Conservation (phyloP, 2,888 invertebrate species). For the Cephalotes varians region DNA sequence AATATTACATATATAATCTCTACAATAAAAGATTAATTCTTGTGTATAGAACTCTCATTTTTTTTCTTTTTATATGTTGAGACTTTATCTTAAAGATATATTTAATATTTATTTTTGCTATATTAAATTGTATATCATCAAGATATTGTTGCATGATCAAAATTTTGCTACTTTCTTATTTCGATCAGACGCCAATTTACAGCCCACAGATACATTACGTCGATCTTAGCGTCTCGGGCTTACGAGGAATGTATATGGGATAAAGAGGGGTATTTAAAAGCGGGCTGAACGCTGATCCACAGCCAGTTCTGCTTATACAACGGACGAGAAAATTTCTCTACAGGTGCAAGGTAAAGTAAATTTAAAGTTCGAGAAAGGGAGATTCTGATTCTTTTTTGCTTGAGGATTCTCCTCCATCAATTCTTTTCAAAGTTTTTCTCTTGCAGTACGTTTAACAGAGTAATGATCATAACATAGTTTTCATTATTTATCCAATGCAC, state of each 20-base stretch:
- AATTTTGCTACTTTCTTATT: background rate
- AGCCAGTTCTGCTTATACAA: conserved; percentile 73
- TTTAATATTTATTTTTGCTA: background rate
- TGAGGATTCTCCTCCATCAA: background rate
- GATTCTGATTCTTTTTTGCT: background rate
- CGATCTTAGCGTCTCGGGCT: background rate
- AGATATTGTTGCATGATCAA: background rate
- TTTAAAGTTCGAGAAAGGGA: conserved; percentile 37
- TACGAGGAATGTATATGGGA: conserved; percentile 9
- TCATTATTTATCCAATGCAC: background rate
- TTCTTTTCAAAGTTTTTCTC: background rate
- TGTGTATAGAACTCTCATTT: background rate
- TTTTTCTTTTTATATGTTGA: background rate
- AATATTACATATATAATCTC: no score
- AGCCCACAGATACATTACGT: background rate
- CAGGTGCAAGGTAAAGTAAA: conserved; percentile 71
- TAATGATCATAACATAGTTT: background rate
- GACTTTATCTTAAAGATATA: background rate
- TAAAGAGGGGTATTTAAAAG: conserved; percentile 76
- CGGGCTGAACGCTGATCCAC: conserved; percentile 58
- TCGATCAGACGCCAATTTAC: background rate
- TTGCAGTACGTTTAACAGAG: background rate
- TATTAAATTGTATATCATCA: background rate
- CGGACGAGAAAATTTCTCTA: conserved; percentile 71
- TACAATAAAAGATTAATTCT: background rate